Evolutionary conservation across 1,140 invertebrate species (phyloP).

Genomic region (Drosophila guanche): DNA sequence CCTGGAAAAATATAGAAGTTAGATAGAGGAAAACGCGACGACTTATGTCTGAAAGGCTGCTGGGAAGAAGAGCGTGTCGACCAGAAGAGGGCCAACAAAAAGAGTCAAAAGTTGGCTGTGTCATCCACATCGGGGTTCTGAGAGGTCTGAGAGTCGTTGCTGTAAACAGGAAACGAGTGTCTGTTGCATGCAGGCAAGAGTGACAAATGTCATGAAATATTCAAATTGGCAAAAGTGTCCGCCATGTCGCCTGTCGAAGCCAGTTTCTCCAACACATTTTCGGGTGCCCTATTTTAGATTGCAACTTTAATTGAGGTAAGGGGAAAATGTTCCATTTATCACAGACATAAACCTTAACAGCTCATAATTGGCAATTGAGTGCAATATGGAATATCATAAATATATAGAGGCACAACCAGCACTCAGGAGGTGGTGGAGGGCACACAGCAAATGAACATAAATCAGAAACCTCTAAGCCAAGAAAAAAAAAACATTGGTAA

Average conservation of each 20-base stretch:
- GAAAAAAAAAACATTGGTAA: conserved; percentile 34
- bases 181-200: conserved; percentile 67
- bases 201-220: conserved; percentile 79
- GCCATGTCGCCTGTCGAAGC: conserved; percentile 22
- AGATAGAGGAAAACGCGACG: conserved; percentile 54
- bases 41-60: conserved; percentile 28
- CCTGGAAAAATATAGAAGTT: conserved; percentile 8
- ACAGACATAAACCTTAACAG: conserved; percentile 63
- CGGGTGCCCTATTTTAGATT: conserved; percentile 10
- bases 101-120: conserved; percentile 21
- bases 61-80: background rate
- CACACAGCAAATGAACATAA: conserved; percentile 55
- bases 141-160: background rate
- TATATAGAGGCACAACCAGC: conserved; percentile 18
- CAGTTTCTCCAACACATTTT: conserved; percentile 29
- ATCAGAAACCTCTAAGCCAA: conserved; percentile 62
- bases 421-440: conserved; percentile 17
- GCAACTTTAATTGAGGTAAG: conserved; percentile 28
- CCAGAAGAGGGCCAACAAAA: conserved; percentile 4
- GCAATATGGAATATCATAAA: conserved; percentile 67
- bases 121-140: conserved; percentile 31
- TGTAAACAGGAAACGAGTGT: conserved; percentile 76
- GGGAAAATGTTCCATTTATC: conserved; percentile 24
- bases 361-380: conserved; percentile 78
- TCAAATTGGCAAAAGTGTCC: conserved; percentile 66